Percentiles rank a stretch among this genome's conserved stretches.
These are phyloP conservation scores for Aspidiotus rigidus DNA, from an alignment of 2,888 invertebrate genomes.

Conservation along the genomic window DNA sequence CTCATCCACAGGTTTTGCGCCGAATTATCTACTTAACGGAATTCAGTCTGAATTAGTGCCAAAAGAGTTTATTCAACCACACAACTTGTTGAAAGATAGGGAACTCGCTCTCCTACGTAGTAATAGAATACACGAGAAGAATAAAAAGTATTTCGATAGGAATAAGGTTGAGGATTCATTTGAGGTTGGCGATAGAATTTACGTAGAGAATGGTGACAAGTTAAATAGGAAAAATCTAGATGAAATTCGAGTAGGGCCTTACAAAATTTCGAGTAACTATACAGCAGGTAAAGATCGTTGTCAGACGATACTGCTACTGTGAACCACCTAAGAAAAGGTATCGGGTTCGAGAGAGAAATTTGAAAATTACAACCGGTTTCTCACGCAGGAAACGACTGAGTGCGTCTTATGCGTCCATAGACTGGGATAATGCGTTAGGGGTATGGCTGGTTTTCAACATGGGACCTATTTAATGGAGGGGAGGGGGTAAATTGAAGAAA, in stretches of 20 bases:
- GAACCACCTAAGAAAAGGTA: too few relatives aligned
- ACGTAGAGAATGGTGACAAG: background rate
- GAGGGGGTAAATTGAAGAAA: too few relatives aligned
- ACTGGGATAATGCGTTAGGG: too few relatives aligned
- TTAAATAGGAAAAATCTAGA: slow-evolving; percentile 4
- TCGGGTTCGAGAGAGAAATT: too few relatives aligned
- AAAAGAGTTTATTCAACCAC: background rate
- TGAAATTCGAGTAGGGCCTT: background rate
- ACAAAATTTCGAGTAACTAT: too few relatives aligned
- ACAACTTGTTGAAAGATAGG: background rate
- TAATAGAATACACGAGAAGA: background rate
- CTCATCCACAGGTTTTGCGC: background rate
- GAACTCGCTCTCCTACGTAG: background rate
- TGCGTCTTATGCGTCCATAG: too few relatives aligned
- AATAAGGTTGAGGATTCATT: background rate
- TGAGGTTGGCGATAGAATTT: background rate
- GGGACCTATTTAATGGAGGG: too few relatives aligned
- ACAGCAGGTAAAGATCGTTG: background rate
- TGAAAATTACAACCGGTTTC: too few relatives aligned
- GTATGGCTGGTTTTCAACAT: too few relatives aligned
- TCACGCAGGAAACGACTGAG: too few relatives aligned
- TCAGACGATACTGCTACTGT: too few relatives aligned
- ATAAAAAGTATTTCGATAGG: background rate
- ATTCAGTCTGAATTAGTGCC: background rate
- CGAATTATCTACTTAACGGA: slow-evolving; percentile 2